Percentiles rank a stretch among this genome's conserved stretches.
Evolutionary conservation across 2,888 invertebrate species (phyloP).

Genomic region (Sericinus montela): DNA sequence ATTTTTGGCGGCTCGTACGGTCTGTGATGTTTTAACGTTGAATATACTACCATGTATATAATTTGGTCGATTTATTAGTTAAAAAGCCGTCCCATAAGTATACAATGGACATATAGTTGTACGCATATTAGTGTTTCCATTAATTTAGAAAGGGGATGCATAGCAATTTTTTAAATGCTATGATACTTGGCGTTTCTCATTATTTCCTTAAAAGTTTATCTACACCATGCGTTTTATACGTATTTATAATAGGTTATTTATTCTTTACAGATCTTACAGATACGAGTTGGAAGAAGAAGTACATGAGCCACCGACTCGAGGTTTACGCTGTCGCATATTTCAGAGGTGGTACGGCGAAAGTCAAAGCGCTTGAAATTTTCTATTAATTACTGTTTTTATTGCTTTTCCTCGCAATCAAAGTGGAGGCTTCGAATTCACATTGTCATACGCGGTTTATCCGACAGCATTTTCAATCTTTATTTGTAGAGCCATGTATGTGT

Average conservation of each 20-base stretch:
- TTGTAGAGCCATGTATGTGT: constrained; percentile 30
- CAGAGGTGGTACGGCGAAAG: constrained; percentile 52
- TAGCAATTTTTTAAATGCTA: too few relatives aligned
- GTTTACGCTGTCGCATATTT: constrained; percentile 48
- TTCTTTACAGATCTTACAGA: constrained; percentile 29
- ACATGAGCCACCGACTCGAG: constrained; percentile 33
- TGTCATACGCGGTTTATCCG: constrained; percentile 40
- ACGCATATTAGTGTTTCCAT: too few relatives aligned
- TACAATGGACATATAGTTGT: too few relatives aligned
- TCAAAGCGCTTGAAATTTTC: constrained; percentile 59
- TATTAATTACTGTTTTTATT: constrained; percentile 68
- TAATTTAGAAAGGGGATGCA: too few relatives aligned
- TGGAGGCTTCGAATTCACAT: constrained; percentile 46
- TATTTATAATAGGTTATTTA: constrained; percentile 25
- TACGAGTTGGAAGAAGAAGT: constrained; percentile 43
- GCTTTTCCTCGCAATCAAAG: constrained; percentile 46
- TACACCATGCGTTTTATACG: background rate
- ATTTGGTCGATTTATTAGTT: background rate
- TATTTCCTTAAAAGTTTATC: constrained; percentile 17
- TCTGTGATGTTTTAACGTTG: background rate
- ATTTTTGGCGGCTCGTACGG: constrained; percentile 29
- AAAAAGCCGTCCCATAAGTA: too few relatives aligned
- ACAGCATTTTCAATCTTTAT: constrained; percentile 39
- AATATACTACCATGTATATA: background rate
- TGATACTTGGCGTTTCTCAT: constrained; percentile 56